These are phyloP conservation scores for Hormaphis cornu DNA, from an alignment of 1,140 invertebrate species.

Conservation along the genomic window DNA sequence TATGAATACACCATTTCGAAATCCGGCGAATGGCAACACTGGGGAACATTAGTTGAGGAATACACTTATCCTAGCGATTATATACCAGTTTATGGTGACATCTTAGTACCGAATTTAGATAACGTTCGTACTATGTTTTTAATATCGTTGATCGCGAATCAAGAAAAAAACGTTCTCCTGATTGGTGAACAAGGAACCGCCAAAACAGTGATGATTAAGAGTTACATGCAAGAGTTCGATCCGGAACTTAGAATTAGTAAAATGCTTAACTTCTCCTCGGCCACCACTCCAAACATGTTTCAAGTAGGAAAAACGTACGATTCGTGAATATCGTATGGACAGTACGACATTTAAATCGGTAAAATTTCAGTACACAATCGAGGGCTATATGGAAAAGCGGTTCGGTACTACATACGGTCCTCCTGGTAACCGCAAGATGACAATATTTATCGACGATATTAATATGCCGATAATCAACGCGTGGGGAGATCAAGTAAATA, in stretches of 20 bases:
- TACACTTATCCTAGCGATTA: slow-evolving; percentile 77
- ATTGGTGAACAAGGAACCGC: slow-evolving; percentile 92
- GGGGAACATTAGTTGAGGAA: slow-evolving; percentile 73
- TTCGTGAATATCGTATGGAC: background rate
- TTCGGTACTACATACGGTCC: slow-evolving; percentile 93
- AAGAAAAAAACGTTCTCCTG: slow-evolving; percentile 68
- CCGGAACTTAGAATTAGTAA: slow-evolving; percentile 74
- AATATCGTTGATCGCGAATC: slow-evolving; percentile 79
- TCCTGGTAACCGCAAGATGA: slow-evolving; percentile 83
- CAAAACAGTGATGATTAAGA: slow-evolving; percentile 94
- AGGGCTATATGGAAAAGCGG: slow-evolving; percentile 91
- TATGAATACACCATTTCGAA: slow-evolving; percentile 55
- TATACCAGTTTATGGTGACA: slow-evolving; percentile 81
- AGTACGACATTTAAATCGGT: background rate
- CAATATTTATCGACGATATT: slow-evolving; percentile 91
- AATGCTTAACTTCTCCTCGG: slow-evolving; percentile 90
- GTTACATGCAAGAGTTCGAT: slow-evolving; percentile 84
- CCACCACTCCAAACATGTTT: slow-evolving; percentile 88
- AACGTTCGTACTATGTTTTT: slow-evolving; percentile 87
- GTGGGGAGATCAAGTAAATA: slow-evolving; percentile 68
- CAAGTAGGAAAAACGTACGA: slow-evolving; percentile 48
- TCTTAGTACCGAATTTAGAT: slow-evolving; percentile 88
- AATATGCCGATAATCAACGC: slow-evolving; percentile 92
- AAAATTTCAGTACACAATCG: slow-evolving; percentile 70
- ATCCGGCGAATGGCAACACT: slow-evolving; percentile 76